Evolutionary conservation across 2,113 vertebrate species (phyloP), one percentile per base, ranked within the genome.

Genomic region (Dipodomys merriami): DNA sequence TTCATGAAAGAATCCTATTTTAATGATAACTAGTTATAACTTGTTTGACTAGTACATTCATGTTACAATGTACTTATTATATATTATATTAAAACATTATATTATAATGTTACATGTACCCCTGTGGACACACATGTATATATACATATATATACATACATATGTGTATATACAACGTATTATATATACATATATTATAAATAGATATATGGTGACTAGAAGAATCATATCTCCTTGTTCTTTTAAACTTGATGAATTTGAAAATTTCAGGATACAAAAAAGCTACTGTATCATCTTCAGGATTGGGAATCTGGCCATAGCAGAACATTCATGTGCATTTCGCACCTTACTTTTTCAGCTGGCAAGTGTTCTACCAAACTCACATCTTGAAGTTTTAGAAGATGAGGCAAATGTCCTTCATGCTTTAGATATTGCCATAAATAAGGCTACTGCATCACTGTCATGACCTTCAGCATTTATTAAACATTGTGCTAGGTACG

Each of bases 171-270:
- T 49, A 49, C 16, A 5, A 35, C 23, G 25, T 44, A 33, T 25
- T 33, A 35, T 30, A 57, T 18, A n/a, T 4, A 19, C 1, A 35
- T 20, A 62, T 16, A 76, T 35, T 49, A 49, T 49, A 49, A 49
- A 49, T 49, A 12, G 49, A 49, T 12, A 73, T 4, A 19, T 25
- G 74, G n/a, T 79, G 53, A 62, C 18, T 71, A n/a, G 23, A 46
- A 27, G 18, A 46, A n/a, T 88, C 65, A 89, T 22, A 82, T 20
- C 90, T 94, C 76, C 81, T 93, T 94, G 7, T 83, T 86, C 44
- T 85, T 73, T 91, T 90, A 80, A 81, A 79, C 65, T 81, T 79
- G 46, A 67, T 76, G 73, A 57, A 30, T 60, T 79, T 82, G 76
- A 30, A 91, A 65, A 86, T 86, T 79, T 64, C 79, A 88, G 10